These are phyloP conservation scores for Epinotia brunnichana DNA, from an alignment of 2,888 invertebrate genomes.

Conservation along the genomic window DNA sequence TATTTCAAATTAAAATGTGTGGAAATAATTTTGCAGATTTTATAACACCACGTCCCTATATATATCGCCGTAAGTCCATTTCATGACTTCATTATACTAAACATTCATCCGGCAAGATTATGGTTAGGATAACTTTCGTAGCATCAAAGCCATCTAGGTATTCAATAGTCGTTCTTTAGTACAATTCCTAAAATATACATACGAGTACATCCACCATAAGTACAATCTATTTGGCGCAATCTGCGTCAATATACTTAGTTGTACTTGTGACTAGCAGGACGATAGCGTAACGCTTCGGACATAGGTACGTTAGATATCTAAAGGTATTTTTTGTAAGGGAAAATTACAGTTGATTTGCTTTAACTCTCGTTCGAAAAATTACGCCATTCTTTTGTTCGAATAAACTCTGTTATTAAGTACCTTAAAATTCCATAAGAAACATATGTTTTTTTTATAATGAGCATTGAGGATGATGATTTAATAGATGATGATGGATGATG, in stretches of 20 bases:
- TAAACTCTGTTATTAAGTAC: too few species aligned
- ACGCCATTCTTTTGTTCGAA: background rate
- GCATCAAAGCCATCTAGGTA: slow-evolving; percentile 1
- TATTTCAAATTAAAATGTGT: background rate
- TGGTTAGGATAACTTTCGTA: slow-evolving; percentile 12
- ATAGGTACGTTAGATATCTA: too few species aligned
- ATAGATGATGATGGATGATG: too few species aligned
- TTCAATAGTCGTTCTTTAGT: background rate
- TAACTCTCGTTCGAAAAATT: background rate
- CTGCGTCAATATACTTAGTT: background rate
- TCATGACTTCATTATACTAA: background rate
- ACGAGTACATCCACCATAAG: background rate
- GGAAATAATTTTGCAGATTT: slow-evolving; percentile 13
- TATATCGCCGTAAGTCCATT: slow-evolving; percentile 14
- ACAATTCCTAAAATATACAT: too few species aligned
- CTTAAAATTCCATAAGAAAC: too few species aligned
- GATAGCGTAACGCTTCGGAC: too few species aligned
- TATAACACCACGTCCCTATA: background rate
- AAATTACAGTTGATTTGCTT: too few species aligned
- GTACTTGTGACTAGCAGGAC: background rate
- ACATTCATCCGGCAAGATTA: background rate
- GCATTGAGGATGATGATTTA: too few species aligned
- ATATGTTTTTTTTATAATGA: too few species aligned
- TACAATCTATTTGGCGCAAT: background rate
- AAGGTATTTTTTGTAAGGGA: too few species aligned